These are phyloP conservation scores for Sarcoramphus papa DNA, from an alignment of 2,797 vertebrate species.

Conservation along the genomic window DNA sequence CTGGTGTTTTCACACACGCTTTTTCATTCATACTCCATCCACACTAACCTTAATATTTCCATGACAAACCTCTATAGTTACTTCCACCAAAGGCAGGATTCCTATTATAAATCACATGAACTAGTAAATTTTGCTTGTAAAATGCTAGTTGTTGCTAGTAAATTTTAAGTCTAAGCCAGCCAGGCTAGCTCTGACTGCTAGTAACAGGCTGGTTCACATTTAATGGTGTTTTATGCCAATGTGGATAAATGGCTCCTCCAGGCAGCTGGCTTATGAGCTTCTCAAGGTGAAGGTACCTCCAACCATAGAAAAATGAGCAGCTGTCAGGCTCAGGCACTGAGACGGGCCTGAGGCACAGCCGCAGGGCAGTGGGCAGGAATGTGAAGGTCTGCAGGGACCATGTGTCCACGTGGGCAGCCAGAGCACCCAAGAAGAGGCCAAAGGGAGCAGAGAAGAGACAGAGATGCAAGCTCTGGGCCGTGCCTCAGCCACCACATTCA, in stretches of 20 bases:
- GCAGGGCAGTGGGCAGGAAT: rapidly evolving
- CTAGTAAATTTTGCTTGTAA: not conserved
- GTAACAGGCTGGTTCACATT: not conserved
- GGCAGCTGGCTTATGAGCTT: not conserved
- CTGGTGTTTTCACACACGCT: not conserved
- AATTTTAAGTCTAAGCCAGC: not conserved
- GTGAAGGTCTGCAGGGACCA: not conserved
- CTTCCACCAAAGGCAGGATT: not conserved
- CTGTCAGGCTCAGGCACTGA: not conserved
- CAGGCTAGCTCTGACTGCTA: not conserved
- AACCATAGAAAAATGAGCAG: not conserved
- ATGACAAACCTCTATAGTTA: not conserved
- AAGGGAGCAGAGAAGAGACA: not conserved
- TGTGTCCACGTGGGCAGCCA: not conserved
- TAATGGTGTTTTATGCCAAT: not conserved
- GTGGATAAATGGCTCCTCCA: not conserved
- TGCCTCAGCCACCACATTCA: not conserved
- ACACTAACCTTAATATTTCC: not conserved
- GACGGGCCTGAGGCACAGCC: not conserved
- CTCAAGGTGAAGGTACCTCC: not conserved
- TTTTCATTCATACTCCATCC: not conserved
- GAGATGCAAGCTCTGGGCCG: not conserved
- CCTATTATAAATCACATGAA: not conserved
- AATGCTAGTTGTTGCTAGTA: not conserved
- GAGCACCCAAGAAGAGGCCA: not conserved